phyloP scores from a whole-genome alignment of 2,888 invertebrate genomes.

The Balanococcus diminutus region DNA sequence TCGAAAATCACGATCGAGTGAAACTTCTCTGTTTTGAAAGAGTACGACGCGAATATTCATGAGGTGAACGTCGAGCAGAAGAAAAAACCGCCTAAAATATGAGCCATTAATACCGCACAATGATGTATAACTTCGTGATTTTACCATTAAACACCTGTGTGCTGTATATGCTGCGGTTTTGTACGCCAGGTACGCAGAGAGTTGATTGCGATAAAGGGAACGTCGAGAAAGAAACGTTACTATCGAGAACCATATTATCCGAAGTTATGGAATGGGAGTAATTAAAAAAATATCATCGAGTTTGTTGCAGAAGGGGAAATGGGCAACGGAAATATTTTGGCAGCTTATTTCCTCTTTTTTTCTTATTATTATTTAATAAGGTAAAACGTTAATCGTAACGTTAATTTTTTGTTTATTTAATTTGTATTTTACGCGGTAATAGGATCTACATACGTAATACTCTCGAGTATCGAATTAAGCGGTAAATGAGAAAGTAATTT shows the following conservation, averaged over 20 bases:
- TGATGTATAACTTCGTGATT: neutral
- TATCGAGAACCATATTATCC: neutral
- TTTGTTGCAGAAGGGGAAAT: neutral
- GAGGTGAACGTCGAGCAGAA: neutral
- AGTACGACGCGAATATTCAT: conserved; percentile 17
- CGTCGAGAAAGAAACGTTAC: neutral
- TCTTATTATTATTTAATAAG: conserved; percentile 2
- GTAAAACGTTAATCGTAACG: neutral
- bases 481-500: conserved; percentile 9
- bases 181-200: neutral
- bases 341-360: conserved; percentile 6
- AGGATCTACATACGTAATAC: neutral
- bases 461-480: neutral
- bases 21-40: neutral
- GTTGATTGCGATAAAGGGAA: neutral
- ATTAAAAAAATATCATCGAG: neutral
- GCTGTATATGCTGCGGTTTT: neutral
- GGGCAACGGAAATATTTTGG: neutral
- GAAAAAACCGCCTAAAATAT: neutral
- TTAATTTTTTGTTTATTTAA: conserved; percentile 11
- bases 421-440: neutral
- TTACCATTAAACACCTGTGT: conserved; percentile 22
- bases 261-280: neutral
- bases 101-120: neutral
- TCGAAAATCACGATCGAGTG: neutral